A percentile compares a stretch with the other conserved stretches of the same genome.
Evolutionary conservation across 2,113 vertebrate species (phyloP).

Genomic region (Clarias batrachus): DNA sequence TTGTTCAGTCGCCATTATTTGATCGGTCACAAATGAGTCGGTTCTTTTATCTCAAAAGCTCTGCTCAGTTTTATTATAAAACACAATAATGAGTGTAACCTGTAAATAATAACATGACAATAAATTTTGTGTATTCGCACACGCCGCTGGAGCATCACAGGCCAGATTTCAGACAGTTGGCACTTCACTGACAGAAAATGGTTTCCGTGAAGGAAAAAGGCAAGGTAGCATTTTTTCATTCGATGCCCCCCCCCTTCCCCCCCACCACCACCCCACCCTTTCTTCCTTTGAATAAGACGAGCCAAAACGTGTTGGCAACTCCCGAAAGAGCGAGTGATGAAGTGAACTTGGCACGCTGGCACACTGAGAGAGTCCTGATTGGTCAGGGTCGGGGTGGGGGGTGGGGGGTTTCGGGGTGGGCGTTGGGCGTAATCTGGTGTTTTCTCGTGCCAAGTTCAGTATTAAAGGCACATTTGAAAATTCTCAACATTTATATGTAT

Average conservation of each 20-base stretch:
- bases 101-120: neutral
- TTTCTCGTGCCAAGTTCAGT: slow-evolving; percentile 45
- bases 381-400: slow-evolving; percentile 29
- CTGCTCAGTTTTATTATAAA: neutral
- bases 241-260: too few species aligned
- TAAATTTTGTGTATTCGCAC: neutral
- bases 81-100: neutral
- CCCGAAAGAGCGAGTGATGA: slow-evolving; percentile 42
- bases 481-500: neutral
- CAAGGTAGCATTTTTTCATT: slow-evolving; percentile 14
- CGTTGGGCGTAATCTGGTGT: slow-evolving; percentile 35
- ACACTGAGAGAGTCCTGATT: slow-evolving; percentile 44
- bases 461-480: slow-evolving; percentile 39
- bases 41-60: neutral
- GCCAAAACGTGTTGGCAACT: slow-evolving; percentile 47
- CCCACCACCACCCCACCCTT: neutral
- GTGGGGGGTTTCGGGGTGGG: neutral
- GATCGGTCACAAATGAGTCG: too few species aligned
- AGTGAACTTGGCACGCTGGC: slow-evolving; percentile 54
- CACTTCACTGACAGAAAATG: slow-evolving; percentile 18
- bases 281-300: slow-evolving; percentile 27
- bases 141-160: neutral
- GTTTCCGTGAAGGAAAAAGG: slow-evolving; percentile 21
- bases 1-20: neutral
- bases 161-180: neutral